Evolutionary conservation across 2,113 vertebrate species (phyloP), one percentile per base, ranked within the genome.

Genomic region (Odontophorus gujanensis): DNA sequence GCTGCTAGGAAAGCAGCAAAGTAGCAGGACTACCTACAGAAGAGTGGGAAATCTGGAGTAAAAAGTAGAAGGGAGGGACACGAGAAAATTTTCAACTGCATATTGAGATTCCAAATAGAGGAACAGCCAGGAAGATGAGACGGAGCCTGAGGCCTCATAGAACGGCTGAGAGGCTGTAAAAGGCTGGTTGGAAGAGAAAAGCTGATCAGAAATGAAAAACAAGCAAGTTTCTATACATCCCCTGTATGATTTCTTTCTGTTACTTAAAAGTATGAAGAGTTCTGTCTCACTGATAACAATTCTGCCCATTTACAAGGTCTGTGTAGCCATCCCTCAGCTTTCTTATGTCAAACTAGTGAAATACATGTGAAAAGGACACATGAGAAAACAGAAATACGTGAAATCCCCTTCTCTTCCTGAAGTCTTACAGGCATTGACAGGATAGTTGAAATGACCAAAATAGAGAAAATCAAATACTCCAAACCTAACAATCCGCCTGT

Each of bases 321-420:
- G 74, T 87, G 57, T 17, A 36, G 22, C 68, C 43, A 80, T 78
- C 78, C 53, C 62, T 92, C 9, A 10, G 57, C 34, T 58, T 50
- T 19, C 34, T 72, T 42, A 75, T 73, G 15, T 77, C 85, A 91
- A 93, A 86, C 4, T 58, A 93, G 73, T 51, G 74, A 55, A 92
- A 91, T 66, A 81, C 84, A 92, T 7, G 19, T 21, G 63, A 94
- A 86, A 94, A 38, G 63, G 30, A 76, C 89, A 34, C 57, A 83
- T 48, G 82, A 87, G 42, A 67, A 17, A 91, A 77, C 20, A 48
- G 69, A 86, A 96, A 95, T 0, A 15, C 7, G 25, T 65, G 36
- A 82, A 95, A 96, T 68, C 67, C 74, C 66, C 63, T 97, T 66
- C 67, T 80, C 48, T 78, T 90, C 79, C 90, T 95, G 91, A 95